Percentiles rank a stretch among this genome's conserved stretches.
phyloP scores from a whole-genome alignment of 2,888 invertebrate species.

The Periphyllus acericola region DNA sequence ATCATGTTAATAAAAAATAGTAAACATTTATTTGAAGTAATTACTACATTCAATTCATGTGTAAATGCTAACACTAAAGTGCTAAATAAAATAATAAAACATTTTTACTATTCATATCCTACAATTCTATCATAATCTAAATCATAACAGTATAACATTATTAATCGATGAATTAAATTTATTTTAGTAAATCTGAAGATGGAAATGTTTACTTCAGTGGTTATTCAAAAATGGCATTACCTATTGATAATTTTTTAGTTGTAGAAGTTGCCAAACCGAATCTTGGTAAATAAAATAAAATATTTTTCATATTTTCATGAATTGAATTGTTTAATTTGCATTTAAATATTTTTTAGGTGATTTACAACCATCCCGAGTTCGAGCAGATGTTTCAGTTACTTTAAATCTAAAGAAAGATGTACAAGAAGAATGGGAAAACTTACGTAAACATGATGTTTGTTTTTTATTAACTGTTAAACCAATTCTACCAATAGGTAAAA shows the following conservation, averaged over 20 bases:
- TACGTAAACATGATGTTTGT: slow-evolving; percentile 97
- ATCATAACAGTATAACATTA: neutral
- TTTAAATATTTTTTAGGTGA: slow-evolving; percentile 73
- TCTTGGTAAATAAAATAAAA: slow-evolving; percentile 69
- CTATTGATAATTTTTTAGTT: slow-evolving; percentile 90
- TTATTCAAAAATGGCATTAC: slow-evolving; percentile 99
- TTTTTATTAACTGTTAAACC: slow-evolving; percentile 94
- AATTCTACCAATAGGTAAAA: slow-evolving; percentile 80
- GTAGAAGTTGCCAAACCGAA: slow-evolving; percentile 94
- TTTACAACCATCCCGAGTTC: slow-evolving; percentile 92
- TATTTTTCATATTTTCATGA: neutral
- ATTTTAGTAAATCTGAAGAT: slow-evolving; percentile 83
- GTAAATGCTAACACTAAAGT: too few relatives aligned
- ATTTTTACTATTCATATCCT: too few relatives aligned
- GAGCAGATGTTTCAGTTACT: slow-evolving; percentile 94
- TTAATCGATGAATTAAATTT: neutral
- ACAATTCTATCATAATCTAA: neutral
- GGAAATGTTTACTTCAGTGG: slow-evolving; percentile 90
- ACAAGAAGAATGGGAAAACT: slow-evolving; percentile 95
- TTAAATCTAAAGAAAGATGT: slow-evolving; percentile 90
- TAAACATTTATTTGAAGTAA: too few relatives aligned
- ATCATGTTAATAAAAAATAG: too few relatives aligned
- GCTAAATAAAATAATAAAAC: too few relatives aligned
- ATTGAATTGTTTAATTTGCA: neutral
- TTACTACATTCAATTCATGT: too few relatives aligned